Percentiles rank a stretch among this genome's conserved stretches.
Conservation (phyloP, 1,140 invertebrate species). For the Drosophila lacteicornis region DNA sequence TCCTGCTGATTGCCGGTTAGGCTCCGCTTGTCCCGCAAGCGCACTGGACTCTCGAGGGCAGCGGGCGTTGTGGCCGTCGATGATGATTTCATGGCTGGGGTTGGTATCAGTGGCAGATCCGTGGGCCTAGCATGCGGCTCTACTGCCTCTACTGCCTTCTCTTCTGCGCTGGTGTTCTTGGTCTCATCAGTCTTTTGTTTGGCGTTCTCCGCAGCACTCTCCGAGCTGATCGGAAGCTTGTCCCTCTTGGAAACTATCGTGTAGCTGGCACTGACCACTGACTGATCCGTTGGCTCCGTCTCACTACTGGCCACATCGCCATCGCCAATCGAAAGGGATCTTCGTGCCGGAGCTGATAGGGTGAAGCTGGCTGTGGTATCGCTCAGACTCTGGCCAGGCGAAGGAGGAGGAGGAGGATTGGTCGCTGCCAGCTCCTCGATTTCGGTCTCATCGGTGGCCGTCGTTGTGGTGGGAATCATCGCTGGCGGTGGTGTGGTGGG, state of each 20-base stretch:
- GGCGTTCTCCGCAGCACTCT: conserved; percentile 8
- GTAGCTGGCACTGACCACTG: conserved; percentile 76
- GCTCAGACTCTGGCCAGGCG: conserved; percentile 36
- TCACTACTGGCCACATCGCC: conserved; percentile 27
- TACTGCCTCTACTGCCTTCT: conserved; percentile 1
- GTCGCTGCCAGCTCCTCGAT: conserved; percentile 51
- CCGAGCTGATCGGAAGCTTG: conserved; percentile 24
- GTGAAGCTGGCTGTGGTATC: conserved; percentile 81
- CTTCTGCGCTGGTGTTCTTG: conserved; percentile 27
- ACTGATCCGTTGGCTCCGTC: conserved; percentile 23
- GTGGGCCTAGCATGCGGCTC: conserved; percentile 52
- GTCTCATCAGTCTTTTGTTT: conserved; percentile 71
- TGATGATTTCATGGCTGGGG: conserved; percentile 29
- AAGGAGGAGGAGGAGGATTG: neutral
- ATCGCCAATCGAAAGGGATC: conserved; percentile 28
- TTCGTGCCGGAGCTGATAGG: conserved; percentile 60
- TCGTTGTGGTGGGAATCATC: conserved; percentile 55
- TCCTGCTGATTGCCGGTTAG: conserved; percentile 58
- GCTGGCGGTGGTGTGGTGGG: conserved; percentile 68
- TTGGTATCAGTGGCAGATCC: conserved; percentile 49
- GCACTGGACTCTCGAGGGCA: conserved; percentile 73
- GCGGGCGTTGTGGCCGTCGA: conserved; percentile 49
- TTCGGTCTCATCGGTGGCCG: conserved; percentile 62
- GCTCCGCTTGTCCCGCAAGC: conserved; percentile 80
- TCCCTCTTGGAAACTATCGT: conserved; percentile 71